phyloP scores from a whole-genome alignment of 2,113 vertebrate genomes.

The Hippolais icterina region DNA sequence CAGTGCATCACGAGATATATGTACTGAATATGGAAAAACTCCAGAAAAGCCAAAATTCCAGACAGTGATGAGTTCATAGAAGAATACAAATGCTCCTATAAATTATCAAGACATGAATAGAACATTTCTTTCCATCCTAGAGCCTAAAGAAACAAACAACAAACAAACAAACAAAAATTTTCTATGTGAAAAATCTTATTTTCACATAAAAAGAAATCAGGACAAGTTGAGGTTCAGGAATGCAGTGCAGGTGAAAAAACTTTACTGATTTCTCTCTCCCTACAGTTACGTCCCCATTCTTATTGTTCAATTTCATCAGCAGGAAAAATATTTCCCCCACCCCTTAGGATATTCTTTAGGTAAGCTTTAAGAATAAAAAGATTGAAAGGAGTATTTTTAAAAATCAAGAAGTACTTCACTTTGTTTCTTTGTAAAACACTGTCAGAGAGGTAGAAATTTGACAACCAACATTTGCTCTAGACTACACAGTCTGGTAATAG shows the following conservation, averaged over 20 bases:
- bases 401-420: neutral
- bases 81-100: neutral
- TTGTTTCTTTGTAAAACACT: neutral
- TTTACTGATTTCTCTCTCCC: neutral
- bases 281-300: accelerated
- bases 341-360: neutral
- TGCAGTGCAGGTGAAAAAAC: neutral
- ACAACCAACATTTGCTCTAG: neutral
- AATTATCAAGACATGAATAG: neutral
- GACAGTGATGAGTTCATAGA: neutral
- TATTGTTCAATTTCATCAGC: neutral
- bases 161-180: too few relatives aligned
- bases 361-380: neutral
- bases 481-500: neutral
- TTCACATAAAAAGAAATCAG: neutral
- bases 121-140: neutral
- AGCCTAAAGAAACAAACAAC: neutral
- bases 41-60: neutral
- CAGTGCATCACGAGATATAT: neutral
- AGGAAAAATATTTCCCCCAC: neutral
- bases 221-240: neutral
- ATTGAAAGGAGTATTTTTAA: neutral
- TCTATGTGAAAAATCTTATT: neutral
- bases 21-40: neutral
- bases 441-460: neutral